phyloP scores from a whole-genome alignment of 2,797 vertebrate species.

The Megaceryle alcyon region DNA sequence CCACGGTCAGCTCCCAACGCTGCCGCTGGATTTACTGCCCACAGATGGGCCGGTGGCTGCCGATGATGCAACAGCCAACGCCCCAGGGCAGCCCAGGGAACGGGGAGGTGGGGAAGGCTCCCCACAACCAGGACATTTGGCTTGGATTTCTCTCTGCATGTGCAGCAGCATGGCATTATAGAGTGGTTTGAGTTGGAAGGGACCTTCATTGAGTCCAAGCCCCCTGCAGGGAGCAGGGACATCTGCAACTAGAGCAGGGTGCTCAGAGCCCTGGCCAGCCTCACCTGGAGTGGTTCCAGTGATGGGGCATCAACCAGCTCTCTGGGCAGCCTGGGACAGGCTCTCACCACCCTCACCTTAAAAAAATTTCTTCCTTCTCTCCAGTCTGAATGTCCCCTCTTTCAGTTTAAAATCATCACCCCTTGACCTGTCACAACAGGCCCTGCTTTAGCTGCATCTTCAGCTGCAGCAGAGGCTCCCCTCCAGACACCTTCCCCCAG shows the following conservation, averaged over 20 bases:
- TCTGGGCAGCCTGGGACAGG: background rate
- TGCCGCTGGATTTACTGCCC: slow-evolving; percentile 9
- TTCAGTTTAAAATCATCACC: background rate
- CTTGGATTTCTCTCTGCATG: background rate
- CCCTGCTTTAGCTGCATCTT: background rate
- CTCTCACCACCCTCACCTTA: background rate
- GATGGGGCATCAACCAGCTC: background rate
- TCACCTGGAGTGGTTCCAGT: background rate
- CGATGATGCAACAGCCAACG: background rate
- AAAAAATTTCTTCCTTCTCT: background rate
- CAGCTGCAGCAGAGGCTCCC: background rate
- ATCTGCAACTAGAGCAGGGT: background rate
- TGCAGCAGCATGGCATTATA: background rate
- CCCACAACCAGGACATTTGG: background rate
- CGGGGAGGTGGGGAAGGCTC: background rate
- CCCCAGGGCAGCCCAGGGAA: background rate
- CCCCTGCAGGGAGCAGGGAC: background rate
- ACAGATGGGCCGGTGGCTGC: background rate
- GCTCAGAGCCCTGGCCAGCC: background rate
- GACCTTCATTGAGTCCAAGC: background rate
- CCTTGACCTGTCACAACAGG: background rate
- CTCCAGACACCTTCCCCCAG: fast-evolving
- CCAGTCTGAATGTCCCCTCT: background rate
- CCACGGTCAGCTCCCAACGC: fast-evolving
- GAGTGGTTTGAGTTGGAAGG: background rate